A percentile compares a stretch with the other conserved stretches of the same genome.
Conservation (phyloP, 92 coral and sea anemone genomes). For the Heteractis magnifica region DNA sequence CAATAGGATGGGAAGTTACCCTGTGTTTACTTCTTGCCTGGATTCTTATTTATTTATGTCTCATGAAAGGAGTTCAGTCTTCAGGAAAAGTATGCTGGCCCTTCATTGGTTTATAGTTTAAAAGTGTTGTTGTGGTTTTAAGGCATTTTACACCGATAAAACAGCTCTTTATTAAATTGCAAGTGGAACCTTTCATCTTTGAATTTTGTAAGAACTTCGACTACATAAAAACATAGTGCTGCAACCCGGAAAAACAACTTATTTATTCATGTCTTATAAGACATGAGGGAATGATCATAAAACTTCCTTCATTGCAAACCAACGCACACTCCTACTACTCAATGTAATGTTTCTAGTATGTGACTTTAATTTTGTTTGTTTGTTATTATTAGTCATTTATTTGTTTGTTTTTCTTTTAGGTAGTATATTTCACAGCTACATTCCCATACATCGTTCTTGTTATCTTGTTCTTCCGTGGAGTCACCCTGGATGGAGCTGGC, state of each 20-base stretch:
- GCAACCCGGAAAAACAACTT: too few relatives aligned
- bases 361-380: background rate
- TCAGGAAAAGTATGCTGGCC: constrained; percentile 79
- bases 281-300: too few relatives aligned
- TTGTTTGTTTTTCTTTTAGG: constrained; percentile 41
- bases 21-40: constrained; percentile 77
- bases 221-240: too few relatives aligned
- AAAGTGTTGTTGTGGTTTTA: background rate
- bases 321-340: background rate
- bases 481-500: constrained; percentile 78
- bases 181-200: too few relatives aligned
- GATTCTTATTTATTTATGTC: constrained; percentile 82
- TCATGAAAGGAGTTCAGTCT: constrained; percentile 90
- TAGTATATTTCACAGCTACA: constrained; percentile 92
- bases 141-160: too few relatives aligned
- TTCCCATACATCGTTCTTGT: constrained; percentile 87
- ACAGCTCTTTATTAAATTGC: too few relatives aligned
- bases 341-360: background rate
- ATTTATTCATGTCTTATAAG: too few relatives aligned
- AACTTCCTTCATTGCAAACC: too few relatives aligned
- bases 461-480: constrained; percentile 89
- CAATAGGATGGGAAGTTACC: constrained; percentile 81
- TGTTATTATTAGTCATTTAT: background rate
- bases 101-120: too few relatives aligned
- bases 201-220: too few relatives aligned